phyloP scores from a whole-genome alignment of 2,888 invertebrate species.

The Spisula solida region DNA sequence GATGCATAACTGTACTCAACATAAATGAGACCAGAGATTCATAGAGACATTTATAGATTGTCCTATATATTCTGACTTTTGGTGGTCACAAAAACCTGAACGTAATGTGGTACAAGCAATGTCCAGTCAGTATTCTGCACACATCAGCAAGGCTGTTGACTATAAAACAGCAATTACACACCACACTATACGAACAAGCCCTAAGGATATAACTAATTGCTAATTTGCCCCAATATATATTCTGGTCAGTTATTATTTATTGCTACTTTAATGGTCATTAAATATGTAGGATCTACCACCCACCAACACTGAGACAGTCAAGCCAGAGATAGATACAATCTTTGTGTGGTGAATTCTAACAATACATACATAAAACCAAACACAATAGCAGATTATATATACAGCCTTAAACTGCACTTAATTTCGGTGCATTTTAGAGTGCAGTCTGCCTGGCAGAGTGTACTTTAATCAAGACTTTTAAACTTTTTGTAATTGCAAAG shows the following conservation, averaged over 20 bases:
- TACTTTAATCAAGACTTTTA: too few relatives aligned
- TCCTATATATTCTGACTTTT: too few relatives aligned
- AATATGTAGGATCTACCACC: conserved; percentile 14
- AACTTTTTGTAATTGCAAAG: too few relatives aligned
- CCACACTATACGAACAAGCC: conserved; percentile 1
- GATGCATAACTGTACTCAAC: too few relatives aligned
- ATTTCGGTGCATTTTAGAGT: too few relatives aligned
- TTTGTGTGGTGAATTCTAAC: not conserved
- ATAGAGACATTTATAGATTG: too few relatives aligned
- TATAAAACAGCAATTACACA: conserved; percentile 29
- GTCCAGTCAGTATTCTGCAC: not conserved
- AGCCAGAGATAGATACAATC: not conserved
- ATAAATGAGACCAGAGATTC: too few relatives aligned
- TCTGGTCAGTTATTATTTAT: conserved; percentile 35
- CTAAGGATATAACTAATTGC: conserved; percentile 31
- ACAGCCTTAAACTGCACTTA: not conserved
- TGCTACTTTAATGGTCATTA: conserved; percentile 38
- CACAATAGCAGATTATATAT: conserved; percentile 1
- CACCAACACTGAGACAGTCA: not conserved
- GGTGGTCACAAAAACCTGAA: not conserved
- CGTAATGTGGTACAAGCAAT: not conserved
- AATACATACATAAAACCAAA: not conserved
- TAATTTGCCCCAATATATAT: conserved; percentile 28
- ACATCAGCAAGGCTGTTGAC: not conserved
- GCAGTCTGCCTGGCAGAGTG: too few relatives aligned